A percentile compares a stretch with the other conserved stretches of the same genome.
Evolutionary conservation across 2,113 vertebrate species (phyloP).

Genomic region (Solea solea): DNA sequence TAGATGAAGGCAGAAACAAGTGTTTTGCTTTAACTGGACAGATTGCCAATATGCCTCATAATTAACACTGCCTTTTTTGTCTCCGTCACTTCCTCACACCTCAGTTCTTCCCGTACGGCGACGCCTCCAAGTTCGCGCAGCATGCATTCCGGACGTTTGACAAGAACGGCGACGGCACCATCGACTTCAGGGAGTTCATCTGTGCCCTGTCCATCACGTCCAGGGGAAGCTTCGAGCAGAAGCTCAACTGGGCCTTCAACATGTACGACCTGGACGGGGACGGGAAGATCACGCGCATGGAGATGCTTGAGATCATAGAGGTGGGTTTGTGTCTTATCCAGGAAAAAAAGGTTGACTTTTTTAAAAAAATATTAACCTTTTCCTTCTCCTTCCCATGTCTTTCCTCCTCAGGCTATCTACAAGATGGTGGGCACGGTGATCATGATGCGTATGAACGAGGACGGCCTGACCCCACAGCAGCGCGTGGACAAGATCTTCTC

Average conservation of each 20-base stretch:
- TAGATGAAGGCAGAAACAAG: too few species aligned
- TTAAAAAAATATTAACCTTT: background rate
- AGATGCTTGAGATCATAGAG: slow-evolving; percentile 96
- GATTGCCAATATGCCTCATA: too few species aligned
- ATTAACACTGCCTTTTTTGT: background rate
- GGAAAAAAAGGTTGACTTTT: background rate
- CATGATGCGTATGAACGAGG: slow-evolving; percentile 99
- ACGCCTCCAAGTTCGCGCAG: slow-evolving; percentile 98
- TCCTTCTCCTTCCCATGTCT: too few species aligned
- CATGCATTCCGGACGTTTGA: slow-evolving; percentile 98
- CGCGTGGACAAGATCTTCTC: slow-evolving; percentile 99
- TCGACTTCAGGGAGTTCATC: slow-evolving; percentile 99
- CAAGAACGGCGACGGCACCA: slow-evolving; percentile 96
- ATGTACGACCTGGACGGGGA: slow-evolving; percentile 98
- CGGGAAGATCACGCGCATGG: slow-evolving; percentile 94
- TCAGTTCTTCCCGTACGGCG: slow-evolving; percentile 96
- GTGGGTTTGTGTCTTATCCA: slow-evolving; percentile 46
- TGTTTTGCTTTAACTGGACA: too few species aligned
- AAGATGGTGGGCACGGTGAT: slow-evolving; percentile 99
- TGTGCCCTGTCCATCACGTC: slow-evolving; percentile 97
- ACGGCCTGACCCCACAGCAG: slow-evolving; percentile 96
- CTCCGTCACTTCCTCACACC: background rate
- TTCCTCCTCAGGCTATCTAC: slow-evolving; percentile 90
- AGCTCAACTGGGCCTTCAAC: slow-evolving; percentile 98
- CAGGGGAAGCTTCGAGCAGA: slow-evolving; percentile 97